A percentile compares a stretch with the other conserved stretches of the same genome.
phyloP scores from a whole-genome alignment of 1,140 invertebrate species.

The Anastrepha ludens region DNA sequence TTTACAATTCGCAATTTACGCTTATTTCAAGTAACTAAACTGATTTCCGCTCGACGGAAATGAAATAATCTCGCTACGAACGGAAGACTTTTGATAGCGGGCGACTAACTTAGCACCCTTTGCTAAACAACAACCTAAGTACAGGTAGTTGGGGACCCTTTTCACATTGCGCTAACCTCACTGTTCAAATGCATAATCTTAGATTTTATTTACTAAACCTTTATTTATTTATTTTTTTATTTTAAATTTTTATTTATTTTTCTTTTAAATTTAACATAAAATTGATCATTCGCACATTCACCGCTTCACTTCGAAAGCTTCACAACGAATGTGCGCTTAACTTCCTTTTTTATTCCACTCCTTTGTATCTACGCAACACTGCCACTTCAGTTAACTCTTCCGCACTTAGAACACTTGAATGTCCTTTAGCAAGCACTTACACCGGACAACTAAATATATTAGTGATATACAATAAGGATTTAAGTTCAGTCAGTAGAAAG shows the following conservation, averaged over 20 bases:
- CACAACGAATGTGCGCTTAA: background rate
- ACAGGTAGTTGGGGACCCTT: too few relatives aligned
- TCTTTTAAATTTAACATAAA: too few relatives aligned
- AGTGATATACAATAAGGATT: conserved; percentile 40
- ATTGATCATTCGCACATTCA: background rate
- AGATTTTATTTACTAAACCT: background rate
- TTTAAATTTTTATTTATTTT: too few relatives aligned
- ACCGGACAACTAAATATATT: conserved; percentile 56
- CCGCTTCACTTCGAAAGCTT: background rate
- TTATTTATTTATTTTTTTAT: too few relatives aligned
- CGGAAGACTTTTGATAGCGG: background rate
- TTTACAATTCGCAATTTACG: too few relatives aligned
- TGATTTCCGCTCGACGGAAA: conserved; percentile 49
- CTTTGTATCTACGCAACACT: background rate
- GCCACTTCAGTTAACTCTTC: background rate
- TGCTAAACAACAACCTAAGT: too few relatives aligned
- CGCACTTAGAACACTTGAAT: conserved; percentile 53
- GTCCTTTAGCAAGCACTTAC: conserved; percentile 56
- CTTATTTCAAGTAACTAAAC: background rate
- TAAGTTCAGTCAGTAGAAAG: conserved; percentile 34
- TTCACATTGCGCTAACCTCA: too few relatives aligned
- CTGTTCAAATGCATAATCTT: too few relatives aligned
- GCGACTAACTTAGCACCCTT: too few relatives aligned
- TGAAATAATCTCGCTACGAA: background rate
- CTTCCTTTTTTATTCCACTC: background rate